Percentiles rank a stretch among this genome's conserved stretches.
Evolutionary conservation across 2,113 vertebrate genomes (phyloP).

Genomic region (Nanorana parkeri): DNA sequence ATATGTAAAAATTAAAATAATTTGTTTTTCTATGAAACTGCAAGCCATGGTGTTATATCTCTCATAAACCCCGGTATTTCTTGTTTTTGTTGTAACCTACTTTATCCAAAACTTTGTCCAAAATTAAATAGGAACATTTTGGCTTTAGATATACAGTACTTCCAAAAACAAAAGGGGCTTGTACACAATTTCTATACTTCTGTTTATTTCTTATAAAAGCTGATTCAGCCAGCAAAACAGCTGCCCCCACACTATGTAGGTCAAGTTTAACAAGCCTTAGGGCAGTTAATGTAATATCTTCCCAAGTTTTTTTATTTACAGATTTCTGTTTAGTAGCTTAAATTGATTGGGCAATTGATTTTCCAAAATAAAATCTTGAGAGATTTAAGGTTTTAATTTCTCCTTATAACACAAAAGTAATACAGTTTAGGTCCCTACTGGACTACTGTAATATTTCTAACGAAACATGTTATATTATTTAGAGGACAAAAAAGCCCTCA

Average conservation of each 20-base stretch:
- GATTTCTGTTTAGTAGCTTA: slow-evolving; percentile 17
- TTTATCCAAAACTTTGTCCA: no score
- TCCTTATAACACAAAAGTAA: background rate
- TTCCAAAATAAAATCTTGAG: slow-evolving; percentile 36
- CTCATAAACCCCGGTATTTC: no score
- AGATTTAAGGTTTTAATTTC: slow-evolving; percentile 36
- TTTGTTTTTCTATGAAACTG: no score
- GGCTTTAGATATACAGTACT: no score
- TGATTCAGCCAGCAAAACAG: background rate
- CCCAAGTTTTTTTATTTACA: background rate
- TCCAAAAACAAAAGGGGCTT: no score
- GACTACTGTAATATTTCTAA: slow-evolving; percentile 9
- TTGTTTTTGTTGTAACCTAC: no score
- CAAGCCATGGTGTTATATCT: no score
- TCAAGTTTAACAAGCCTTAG: background rate
- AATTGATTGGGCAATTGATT: slow-evolving; percentile 7
- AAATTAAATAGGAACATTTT: no score
- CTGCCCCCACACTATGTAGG: background rate
- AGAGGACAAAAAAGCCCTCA: background rate
- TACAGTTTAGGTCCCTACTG: background rate
- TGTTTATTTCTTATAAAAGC: background rate
- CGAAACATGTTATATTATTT: background rate
- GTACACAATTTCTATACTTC: no score
- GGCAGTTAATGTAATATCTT: slow-evolving; percentile 7
- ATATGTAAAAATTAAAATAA: no score